phyloP scores from a whole-genome alignment of 2,113 vertebrate genomes.

The Istiophorus platypterus region DNA sequence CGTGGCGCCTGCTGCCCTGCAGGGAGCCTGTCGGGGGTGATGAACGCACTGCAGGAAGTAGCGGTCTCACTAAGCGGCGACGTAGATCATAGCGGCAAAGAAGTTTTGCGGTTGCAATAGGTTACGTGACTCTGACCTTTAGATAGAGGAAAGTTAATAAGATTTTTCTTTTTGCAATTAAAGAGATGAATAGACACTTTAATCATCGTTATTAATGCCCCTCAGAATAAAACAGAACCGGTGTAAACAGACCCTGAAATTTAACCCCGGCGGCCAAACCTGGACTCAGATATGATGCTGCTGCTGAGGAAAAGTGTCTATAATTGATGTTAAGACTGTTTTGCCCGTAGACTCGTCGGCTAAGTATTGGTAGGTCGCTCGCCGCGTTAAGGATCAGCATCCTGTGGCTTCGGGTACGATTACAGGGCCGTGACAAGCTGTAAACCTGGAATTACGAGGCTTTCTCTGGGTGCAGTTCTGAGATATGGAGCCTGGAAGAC shows the following conservation, averaged over 20 bases:
- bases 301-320: background rate
- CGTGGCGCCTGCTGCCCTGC: constrained; percentile 56
- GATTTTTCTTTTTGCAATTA: background rate
- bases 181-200: background rate
- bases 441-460: background rate
- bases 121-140: constrained; percentile 29
- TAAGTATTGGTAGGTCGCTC: background rate
- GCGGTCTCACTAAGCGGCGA: constrained; percentile 47
- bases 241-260: constrained; percentile 27
- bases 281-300: constrained; percentile 8
- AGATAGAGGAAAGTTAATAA: constrained; percentile 12
- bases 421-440: background rate
- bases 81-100: constrained; percentile 52
- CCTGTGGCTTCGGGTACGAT: background rate
- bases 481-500: constrained; percentile 5
- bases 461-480: background rate
- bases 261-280: background rate
- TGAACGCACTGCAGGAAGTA: constrained; percentile 64
- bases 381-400: background rate
- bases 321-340: constrained; percentile 12
- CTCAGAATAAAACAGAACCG: constrained; percentile 8
- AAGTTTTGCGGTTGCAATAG: constrained; percentile 41
- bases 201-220: background rate
- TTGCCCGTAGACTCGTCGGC: background rate
- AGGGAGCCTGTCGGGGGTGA: constrained; percentile 68